These are phyloP conservation scores for Apodemus agrarius DNA, from an alignment of 2,797 vertebrate genomes.

Conservation along the genomic window DNA sequence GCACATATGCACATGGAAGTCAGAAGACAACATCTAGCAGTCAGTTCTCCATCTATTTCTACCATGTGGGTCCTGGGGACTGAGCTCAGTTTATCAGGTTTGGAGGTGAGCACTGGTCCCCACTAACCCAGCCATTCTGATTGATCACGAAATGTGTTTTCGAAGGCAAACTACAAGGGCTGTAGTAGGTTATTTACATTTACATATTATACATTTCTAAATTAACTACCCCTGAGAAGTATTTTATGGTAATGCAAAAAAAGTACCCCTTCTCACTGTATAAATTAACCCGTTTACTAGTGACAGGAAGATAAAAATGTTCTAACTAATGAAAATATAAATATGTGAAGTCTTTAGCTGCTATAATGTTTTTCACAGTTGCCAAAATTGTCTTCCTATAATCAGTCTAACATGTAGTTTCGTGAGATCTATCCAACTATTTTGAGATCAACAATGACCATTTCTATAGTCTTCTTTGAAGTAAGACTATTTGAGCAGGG, in stretches of 20 bases:
- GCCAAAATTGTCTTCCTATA: background rate
- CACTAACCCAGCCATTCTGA: background rate
- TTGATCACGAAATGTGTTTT: background rate
- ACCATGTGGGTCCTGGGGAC: background rate
- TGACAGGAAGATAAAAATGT: conserved; percentile 44
- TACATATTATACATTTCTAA: conserved; percentile 40
- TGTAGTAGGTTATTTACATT: no score
- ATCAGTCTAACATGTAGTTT: background rate
- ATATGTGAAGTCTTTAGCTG: conserved; percentile 14
- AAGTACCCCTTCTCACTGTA: background rate
- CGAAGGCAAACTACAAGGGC: background rate
- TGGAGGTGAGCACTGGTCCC: background rate
- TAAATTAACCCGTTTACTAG: conserved; percentile 63
- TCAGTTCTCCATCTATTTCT: background rate
- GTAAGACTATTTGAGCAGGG: conserved; percentile 14
- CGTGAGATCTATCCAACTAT: background rate
- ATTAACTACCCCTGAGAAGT: conserved; percentile 37
- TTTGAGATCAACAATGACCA: conserved; percentile 25
- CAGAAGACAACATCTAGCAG: background rate
- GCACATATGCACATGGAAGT: background rate
- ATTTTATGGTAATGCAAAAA: conserved; percentile 36
- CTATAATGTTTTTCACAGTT: background rate
- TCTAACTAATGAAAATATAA: conserved; percentile 33
- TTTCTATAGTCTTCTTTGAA: conserved; percentile 54
- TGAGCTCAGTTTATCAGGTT: background rate